Evolutionary conservation across 2,113 vertebrate genomes (phyloP).

Genomic region (Rhegmatorhina hoffmannsi): DNA sequence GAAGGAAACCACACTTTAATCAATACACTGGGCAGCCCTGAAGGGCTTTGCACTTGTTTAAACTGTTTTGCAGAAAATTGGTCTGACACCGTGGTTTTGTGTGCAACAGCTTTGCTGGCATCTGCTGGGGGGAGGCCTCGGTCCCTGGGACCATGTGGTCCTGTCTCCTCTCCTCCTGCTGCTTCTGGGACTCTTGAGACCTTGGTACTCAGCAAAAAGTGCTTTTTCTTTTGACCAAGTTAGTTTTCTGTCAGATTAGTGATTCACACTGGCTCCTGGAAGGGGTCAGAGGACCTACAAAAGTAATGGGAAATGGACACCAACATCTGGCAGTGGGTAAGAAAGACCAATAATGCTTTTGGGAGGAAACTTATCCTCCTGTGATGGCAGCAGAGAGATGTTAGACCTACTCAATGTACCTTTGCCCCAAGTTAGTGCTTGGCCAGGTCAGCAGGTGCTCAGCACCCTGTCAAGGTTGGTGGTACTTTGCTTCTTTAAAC

Average conservation of each 20-base stretch:
- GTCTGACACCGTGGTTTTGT: not conserved
- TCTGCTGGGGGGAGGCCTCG: not conserved
- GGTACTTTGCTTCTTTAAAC: accelerated
- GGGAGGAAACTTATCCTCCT: not conserved
- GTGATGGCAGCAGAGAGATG: accelerated
- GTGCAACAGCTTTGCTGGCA: not conserved
- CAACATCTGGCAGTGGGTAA: not conserved
- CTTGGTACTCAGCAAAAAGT: not conserved
- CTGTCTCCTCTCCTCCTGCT: not conserved
- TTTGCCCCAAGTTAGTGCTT: not conserved
- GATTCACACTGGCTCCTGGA: not conserved
- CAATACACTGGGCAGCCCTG: not conserved
- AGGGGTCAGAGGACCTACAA: not conserved
- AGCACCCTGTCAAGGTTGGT: not conserved
- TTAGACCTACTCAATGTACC: not conserved
- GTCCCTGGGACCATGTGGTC: accelerated
- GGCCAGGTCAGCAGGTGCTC: not conserved
- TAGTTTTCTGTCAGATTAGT: not conserved
- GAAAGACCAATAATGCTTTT: not conserved
- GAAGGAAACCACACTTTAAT: not conserved
- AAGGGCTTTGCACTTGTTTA: not conserved
- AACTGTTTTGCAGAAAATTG: not conserved
- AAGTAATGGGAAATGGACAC: not conserved
- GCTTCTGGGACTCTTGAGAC: not conserved
- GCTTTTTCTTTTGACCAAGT: not conserved